phyloP scores from a whole-genome alignment of 2,113 vertebrate genomes.

The Phalacrocorax carbo region DNA sequence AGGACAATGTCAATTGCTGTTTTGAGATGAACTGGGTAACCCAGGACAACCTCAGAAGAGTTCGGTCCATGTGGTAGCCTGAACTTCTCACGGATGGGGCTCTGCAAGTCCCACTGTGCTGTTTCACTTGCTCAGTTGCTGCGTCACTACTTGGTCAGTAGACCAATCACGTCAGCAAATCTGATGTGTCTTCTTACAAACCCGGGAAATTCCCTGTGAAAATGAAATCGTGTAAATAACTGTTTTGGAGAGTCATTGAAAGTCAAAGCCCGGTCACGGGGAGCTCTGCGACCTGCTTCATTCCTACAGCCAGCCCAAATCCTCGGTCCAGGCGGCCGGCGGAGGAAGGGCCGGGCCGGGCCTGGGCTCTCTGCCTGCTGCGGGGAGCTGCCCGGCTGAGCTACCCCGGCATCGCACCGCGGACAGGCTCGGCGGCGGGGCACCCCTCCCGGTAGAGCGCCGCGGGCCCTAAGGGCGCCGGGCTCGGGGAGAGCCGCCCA shows the following conservation, averaged over 20 bases:
- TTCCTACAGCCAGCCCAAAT: too few species aligned
- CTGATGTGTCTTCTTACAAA: neutral
- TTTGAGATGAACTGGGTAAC: neutral
- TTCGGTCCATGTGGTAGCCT: neutral
- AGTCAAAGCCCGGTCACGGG: neutral
- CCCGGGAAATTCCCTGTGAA: neutral
- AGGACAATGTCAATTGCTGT: neutral
- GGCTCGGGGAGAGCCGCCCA: accelerated
- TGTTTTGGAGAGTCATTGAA: neutral
- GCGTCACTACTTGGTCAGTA: neutral
- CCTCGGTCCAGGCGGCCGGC: accelerated
- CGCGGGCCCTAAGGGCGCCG: neutral
- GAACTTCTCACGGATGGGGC: neutral
- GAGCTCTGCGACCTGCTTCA: neutral
- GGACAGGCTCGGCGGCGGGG: too few species aligned
- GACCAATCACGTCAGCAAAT: neutral
- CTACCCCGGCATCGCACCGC: neutral
- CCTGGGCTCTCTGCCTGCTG: neutral
- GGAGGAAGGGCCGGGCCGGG: neutral
- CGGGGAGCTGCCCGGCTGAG: neutral
- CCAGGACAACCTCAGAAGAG: neutral
- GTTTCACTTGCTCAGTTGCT: neutral
- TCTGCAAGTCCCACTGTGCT: accelerated
- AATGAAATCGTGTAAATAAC: neutral
- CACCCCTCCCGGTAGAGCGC: too few species aligned